Base-by-base conservation (phyloP, 2,888 invertebrate species). In the Lepas anatifera region DNA sequence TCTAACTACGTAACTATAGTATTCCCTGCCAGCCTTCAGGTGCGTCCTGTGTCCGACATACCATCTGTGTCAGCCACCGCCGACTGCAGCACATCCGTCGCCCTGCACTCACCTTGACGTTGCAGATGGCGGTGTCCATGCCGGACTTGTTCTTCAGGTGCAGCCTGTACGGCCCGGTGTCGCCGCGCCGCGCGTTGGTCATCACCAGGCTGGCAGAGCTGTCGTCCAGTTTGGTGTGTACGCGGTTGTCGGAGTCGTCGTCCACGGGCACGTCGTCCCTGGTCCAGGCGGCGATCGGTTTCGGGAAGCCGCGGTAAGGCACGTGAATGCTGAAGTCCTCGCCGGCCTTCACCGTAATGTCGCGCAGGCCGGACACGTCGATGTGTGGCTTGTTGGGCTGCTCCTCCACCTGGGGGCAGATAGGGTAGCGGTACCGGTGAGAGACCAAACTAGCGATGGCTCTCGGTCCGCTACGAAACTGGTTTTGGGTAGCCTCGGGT, bases 241-340 rank as follows among this genome's bases (percentile, higher is more conserved):
- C 86, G 76, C 92, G 86, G 41, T 85, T 84, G 50, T 85, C 77
- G 7, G 69, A 69, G 58, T 32, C 32, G 58, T 32, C 32, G 73
- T 87, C 87, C 75, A 91, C 92, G 67, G 95, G 82, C 11, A 89
- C 84, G 74, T 85, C 86, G 77, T 94, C 94, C 75, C 94, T 94
- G 58, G 89, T 90, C 95, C 98, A 97, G 50, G 89, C 86, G 0
- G 96, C 95, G 3, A 89, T 91, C 8, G 99, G 99, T 81, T 93
- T 91, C 3, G 99, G 98, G 86, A 95, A 92, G 74, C 95, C 96
- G 76, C 90, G 87, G 81, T 92, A 98, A 4, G 98, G 98, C 25
- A 99, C 91, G 77, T 93, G 92, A 78, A 99, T 95, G 75, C 92
- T 90, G 84, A 99, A 97, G 80, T 96, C 95, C 83, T 99, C 96